Evolutionary conservation across 2,113 vertebrate species (phyloP).

Genomic region (Oxyruncus cristatus): DNA sequence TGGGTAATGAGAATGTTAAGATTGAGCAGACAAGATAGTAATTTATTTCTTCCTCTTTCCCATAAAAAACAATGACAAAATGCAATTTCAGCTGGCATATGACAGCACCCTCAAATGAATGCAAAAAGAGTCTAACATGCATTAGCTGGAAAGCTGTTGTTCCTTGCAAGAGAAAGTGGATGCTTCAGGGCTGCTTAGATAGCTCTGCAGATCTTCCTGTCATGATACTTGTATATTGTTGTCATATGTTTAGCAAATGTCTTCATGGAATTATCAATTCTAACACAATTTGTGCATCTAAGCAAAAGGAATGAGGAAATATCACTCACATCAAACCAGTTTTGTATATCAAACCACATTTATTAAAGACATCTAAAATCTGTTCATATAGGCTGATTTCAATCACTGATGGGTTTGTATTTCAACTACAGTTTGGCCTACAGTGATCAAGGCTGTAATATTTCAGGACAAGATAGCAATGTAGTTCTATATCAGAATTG

Average conservation of each 20-base stretch:
- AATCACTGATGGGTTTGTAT: not conserved
- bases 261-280: not conserved
- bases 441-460: not conserved
- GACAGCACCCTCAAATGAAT: not conserved
- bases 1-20: not conserved
- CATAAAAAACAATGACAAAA: not conserved
- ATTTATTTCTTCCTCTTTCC: not conserved
- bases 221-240: not conserved
- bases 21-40: not conserved
- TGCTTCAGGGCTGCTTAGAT: not conserved
- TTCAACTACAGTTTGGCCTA: not conserved
- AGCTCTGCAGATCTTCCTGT: not conserved
- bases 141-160: not conserved
- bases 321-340: not conserved
- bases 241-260: not conserved
- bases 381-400: not conserved
- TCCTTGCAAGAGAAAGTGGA: not conserved
- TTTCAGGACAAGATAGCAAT: not conserved
- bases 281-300: not conserved
- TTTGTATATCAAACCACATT: not conserved
- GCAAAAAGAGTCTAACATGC: not conserved
- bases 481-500: not conserved
- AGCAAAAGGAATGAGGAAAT: not conserved
- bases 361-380: not conserved
- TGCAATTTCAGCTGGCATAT: not conserved